Percentiles rank a stretch among this genome's conserved stretches.
Evolutionary conservation across 2,888 invertebrate genomes (phyloP).

Genomic region (Aphelenchoides bicaudatus): DNA sequence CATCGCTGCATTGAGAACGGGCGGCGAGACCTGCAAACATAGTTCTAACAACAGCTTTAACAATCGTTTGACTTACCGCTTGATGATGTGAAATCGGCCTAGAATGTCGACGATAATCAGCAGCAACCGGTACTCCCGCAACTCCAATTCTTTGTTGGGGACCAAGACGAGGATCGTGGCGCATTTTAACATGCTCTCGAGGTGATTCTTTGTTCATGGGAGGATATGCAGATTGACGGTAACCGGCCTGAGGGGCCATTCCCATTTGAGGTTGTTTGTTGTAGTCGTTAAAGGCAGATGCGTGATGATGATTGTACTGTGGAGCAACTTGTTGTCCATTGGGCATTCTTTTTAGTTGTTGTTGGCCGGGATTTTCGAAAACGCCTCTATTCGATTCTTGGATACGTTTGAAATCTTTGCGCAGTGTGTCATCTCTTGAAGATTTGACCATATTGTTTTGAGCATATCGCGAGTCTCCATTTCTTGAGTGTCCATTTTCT

Average conservation of each 20-base stretch:
- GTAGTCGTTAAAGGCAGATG: constrained; percentile 17
- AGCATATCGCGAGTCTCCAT: constrained; percentile 72
- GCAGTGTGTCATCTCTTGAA: constrained; percentile 85
- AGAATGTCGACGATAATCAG: constrained; percentile 26
- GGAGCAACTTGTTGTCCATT: constrained; percentile 23
- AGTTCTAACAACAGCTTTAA: not conserved
- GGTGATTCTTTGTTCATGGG: constrained; percentile 20
- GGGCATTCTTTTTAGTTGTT: constrained; percentile 46
- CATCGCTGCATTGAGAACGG: constrained; percentile 48
- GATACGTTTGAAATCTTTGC: constrained; percentile 95
- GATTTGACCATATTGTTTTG: constrained; percentile 78
- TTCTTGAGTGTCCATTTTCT: constrained; percentile 79
- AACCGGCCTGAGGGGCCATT: constrained; percentile 16
- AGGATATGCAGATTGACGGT: constrained; percentile 21
- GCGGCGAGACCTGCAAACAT: constrained; percentile 13
- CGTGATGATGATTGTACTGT: constrained; percentile 23
- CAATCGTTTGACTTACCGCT: constrained; percentile 21
- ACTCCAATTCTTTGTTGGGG: constrained; percentile 29
- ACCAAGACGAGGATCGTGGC: constrained; percentile 26
- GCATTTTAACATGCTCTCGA: constrained; percentile 30
- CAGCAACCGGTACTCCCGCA: constrained; percentile 21
- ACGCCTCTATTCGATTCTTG: constrained; percentile 67
- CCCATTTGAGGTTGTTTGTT: constrained; percentile 18
- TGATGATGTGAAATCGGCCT: constrained; percentile 34
- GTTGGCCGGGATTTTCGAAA: constrained; percentile 47